These are phyloP conservation scores for Drosophila differens DNA, from an alignment of 2,888 invertebrate species.

Conservation along the genomic window DNA sequence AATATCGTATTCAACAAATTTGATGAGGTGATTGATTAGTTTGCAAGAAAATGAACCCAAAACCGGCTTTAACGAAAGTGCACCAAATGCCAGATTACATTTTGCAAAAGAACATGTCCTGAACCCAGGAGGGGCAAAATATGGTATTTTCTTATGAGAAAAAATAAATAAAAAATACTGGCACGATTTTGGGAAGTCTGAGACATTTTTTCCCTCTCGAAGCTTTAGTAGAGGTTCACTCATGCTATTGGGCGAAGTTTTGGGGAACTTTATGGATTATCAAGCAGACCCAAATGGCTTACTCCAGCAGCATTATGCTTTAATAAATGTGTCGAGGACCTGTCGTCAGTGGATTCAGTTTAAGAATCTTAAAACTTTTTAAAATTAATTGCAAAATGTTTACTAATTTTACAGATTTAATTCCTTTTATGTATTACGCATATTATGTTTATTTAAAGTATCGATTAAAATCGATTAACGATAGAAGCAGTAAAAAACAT, in stretches of 20 bases:
- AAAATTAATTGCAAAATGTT: no score
- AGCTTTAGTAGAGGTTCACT: background rate
- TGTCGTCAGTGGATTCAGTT: background rate
- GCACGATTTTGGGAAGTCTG: background rate
- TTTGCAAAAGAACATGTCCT: no score
- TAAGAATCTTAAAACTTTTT: background rate
- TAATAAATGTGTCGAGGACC: fast-evolving
- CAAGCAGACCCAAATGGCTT: background rate
- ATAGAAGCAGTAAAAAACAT: background rate
- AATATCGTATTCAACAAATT: no score
- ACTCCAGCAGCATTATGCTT: background rate
- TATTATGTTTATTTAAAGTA: background rate
- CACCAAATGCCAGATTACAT: background rate
- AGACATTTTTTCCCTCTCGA: background rate
- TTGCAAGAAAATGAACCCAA: no score
- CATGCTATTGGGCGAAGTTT: background rate
- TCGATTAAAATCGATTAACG: background rate
- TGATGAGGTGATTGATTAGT: no score
- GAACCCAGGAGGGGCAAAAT: no score
- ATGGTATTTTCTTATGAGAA: background rate
- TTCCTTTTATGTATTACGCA: background rate
- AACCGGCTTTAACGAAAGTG: background rate
- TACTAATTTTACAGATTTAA: no score
- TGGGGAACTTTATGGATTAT: background rate
- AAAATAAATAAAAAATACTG: background rate